Percentiles rank a stretch among this genome's conserved stretches.
These are phyloP conservation scores for Argya squamiceps DNA, from an alignment of 2,797 vertebrate species.

Conservation along the genomic window DNA sequence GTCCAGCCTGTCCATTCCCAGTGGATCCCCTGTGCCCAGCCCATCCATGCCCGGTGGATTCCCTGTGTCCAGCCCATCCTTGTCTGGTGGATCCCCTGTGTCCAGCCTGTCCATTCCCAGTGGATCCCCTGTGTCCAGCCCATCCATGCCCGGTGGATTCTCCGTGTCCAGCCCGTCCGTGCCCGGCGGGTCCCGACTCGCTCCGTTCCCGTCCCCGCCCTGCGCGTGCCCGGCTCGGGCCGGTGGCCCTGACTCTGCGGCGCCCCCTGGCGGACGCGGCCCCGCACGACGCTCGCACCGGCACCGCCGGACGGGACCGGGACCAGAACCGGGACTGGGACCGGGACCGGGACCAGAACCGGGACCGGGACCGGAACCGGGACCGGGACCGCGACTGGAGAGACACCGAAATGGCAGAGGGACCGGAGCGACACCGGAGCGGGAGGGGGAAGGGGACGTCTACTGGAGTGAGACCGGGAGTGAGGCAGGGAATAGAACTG, in stretches of 20 bases:
- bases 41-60: rapidly evolving
- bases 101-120: neutral
- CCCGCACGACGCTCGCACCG: neutral
- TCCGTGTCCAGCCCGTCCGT: neutral
- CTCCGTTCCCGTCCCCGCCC: neutral
- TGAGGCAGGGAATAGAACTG: neutral
- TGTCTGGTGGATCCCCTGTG: rapidly evolving
- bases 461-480: neutral
- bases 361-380: neutral
- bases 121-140: neutral
- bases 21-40: rapidly evolving
- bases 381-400: neutral
- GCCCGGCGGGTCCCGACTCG: rapidly evolving
- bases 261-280: neutral
- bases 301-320: neutral
- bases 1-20: rapidly evolving
- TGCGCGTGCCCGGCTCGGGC: no score
- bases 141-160: neutral
- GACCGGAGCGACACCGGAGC: neutral
- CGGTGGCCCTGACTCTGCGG: neutral
- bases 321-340: neutral
- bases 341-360: neutral
- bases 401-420: neutral
- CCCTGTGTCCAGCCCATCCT: rapidly evolving
- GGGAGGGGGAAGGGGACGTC: neutral